Conservation (phyloP, 1,140 invertebrate genomes). For the Drosophila punjabiensis region DNA sequence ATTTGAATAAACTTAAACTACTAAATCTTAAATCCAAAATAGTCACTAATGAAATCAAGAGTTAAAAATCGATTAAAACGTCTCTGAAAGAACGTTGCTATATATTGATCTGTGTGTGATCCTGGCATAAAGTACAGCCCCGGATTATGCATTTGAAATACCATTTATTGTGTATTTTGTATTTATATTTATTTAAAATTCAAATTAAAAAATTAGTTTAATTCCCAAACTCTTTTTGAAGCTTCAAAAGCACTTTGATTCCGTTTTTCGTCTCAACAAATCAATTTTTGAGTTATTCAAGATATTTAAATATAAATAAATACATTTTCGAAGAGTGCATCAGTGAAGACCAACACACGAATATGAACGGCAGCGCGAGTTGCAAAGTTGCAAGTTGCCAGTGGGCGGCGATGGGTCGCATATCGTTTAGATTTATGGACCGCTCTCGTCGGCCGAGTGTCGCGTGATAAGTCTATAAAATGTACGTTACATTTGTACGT, state of each 20-base stretch:
- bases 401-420: slow-evolving; percentile 70
- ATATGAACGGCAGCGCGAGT: slow-evolving; percentile 29
- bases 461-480: slow-evolving; percentile 83
- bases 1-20: too few species aligned
- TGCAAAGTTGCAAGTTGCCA: slow-evolving; percentile 36
- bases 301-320: too few species aligned
- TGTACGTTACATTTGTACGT: slow-evolving; percentile 77
- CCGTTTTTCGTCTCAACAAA: neutral
- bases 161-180: too few species aligned
- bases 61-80: too few species aligned
- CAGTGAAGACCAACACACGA: neutral
- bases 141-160: too few species aligned
- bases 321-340: neutral
- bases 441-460: slow-evolving; percentile 62
- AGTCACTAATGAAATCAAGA: too few species aligned
- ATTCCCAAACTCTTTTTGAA: neutral
- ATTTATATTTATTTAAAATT: neutral
- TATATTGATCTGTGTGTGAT: neutral
- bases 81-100: neutral
- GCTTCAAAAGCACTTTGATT: neutral
- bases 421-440: slow-evolving; percentile 79
- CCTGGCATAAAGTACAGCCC: neutral
- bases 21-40: too few species aligned
- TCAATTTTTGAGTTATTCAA: too few species aligned
- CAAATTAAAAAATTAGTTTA: neutral